Base-by-base conservation (phyloP, 1,140 invertebrate genomes). In the Orius insidiosus region DNA sequence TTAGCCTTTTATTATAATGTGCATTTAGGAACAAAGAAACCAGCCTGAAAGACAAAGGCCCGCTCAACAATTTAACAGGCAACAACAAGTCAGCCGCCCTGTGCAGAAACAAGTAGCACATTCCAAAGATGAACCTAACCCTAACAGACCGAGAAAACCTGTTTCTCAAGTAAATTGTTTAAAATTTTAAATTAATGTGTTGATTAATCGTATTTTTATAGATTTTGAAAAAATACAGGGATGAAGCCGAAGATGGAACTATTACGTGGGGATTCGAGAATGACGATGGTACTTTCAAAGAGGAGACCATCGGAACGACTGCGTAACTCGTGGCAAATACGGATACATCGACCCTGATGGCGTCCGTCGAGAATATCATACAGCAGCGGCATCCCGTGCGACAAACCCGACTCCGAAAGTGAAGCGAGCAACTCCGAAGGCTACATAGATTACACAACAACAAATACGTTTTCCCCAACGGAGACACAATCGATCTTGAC, bases 241-340 rank as follows among this genome's bases (percentile, higher is more conserved):
- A 82, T 43, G 81, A 84, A 55, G 83, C 84, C 54, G 66, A 73
- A 33, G 83, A 85, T 53, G 83, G 83, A 5, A 82, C 76, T 50
- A 85, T 85, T 46, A 80, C 78, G 0, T 86, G 82, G 82, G 83
- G 83, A 40, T 85, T 79, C 56, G 81, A 85, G 64, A 85, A 85
- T 57, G 81, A 85, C 47, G 78, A 81, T 55, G 78, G 78, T 9
- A 70, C 70, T 2, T 82, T 77, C 58, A 86, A 86, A 57, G 82
- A 86, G 58, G 83, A 86, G 61, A 71, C 74, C 5, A 81, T 85
- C 53, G 83, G 83, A 43, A 66, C 10, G 80, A 85, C 56, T 85
- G 82, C 58, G 68, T 85, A 34, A 84, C 80, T 4, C 62, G 76
- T 31, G 83, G 83, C 36, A 83, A 80, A 57, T 86, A 85, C 55